Evolutionary conservation across 2,113 vertebrate genomes (phyloP), one percentile per base, ranked within the genome.

Genomic region (Raja brachyura): DNA sequence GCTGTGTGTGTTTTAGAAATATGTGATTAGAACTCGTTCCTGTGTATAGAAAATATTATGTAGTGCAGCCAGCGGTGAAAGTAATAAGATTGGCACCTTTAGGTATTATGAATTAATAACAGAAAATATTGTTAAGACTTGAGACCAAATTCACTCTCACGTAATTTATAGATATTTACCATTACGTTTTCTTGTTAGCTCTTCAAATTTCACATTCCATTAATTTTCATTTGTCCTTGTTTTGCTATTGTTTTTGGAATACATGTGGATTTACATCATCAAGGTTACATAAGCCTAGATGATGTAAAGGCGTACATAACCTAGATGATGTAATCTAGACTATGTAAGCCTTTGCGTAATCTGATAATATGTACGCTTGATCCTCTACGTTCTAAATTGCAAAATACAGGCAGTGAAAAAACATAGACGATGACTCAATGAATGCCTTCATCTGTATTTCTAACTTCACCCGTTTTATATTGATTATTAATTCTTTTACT

Each of bases 161-260:
- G 56, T 59, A 54, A 54, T 83, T 22, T 56, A 20, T 59, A 28
- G 48, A 56, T 83, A 25, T 28, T 83, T 83, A 48, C 20, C 79
- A 83, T 83, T 54, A 25, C 16, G 18, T 59, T 83, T 56, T 56
- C 79, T 54, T 81, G 39, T 18, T 81, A 81, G 20, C 33, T 20
- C 5, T 81, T 81, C 78, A n/a, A 56, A 83, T 54, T 81, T 54
- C 78, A 81, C 39, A 83, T 83, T 83, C 20, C 20, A 81, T 81
- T 79, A 79, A 48, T 79, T 81, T 22, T 81, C 78, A 79, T 8
- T 54, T 22, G 5, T 81, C 16, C 7, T 7, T 75, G 25, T 75
- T 75, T n/a, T 75, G 28, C 74, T 31, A 9, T 75, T 5, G 66
- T 25, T 75, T 75, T 75, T 75, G 74, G 28, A 7, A 5, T 75